These are phyloP conservation scores for Zosterops lateralis DNA, from an alignment of 2,113 vertebrate genomes.

Conservation along the genomic window DNA sequence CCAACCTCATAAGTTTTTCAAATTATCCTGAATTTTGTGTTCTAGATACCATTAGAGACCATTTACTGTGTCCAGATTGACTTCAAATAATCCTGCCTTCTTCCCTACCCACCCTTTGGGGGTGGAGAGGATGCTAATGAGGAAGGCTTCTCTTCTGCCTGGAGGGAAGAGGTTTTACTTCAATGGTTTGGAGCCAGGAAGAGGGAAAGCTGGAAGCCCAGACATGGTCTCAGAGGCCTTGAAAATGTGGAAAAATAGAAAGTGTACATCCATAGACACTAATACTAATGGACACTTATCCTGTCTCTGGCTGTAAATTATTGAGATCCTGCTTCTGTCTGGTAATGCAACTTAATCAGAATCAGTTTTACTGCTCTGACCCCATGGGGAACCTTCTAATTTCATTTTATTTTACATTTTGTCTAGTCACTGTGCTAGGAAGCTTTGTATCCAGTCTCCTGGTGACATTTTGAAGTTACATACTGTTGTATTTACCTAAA, in stretches of 20 bases:
- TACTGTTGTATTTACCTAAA: neutral
- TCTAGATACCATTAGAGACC: neutral
- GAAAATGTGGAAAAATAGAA: neutral
- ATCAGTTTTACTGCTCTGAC: slow-evolving; percentile 23
- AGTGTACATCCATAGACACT: neutral
- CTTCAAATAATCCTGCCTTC: neutral
- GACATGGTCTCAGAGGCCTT: slow-evolving; percentile 1
- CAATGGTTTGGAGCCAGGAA: neutral
- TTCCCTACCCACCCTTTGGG: neutral
- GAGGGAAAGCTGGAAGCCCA: neutral
- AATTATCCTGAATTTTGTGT: neutral
- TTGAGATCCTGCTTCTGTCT: slow-evolving; percentile 21
- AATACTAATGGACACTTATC: slow-evolving; percentile 45
- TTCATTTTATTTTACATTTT: neutral
- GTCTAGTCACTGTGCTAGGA: neutral
- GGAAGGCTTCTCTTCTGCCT: neutral
- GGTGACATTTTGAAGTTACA: neutral
- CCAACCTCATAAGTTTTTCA: neutral
- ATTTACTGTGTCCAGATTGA: neutral
- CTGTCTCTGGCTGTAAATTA: slow-evolving; percentile 50
- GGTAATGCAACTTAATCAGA: slow-evolving; percentile 38
- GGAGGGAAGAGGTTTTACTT: neutral
- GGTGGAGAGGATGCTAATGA: neutral
- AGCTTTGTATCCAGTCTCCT: neutral
- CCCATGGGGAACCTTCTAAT: slow-evolving; percentile 15